phyloP scores from a whole-genome alignment of 2,888 invertebrate genomes.

The Trichogramma evanescens region DNA sequence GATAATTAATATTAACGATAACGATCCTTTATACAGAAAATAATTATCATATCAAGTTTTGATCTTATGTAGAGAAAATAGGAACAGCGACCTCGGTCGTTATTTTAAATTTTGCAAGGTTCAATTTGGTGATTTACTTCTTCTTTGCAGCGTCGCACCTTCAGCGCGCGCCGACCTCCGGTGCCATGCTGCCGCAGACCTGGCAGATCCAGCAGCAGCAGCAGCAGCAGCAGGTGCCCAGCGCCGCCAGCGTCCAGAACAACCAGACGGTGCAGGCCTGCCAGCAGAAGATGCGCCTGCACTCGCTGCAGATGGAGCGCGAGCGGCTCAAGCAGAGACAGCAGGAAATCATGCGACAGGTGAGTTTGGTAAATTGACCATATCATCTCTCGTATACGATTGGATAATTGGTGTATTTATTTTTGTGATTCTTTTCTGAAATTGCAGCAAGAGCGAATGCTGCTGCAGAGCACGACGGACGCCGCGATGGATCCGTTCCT shows the following conservation, averaged over 20 bases:
- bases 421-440: neutral
- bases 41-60: too few species aligned
- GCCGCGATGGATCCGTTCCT: conserved; percentile 72
- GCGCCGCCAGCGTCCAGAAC: conserved; percentile 51
- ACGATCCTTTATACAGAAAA: too few species aligned
- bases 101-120: neutral
- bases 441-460: conserved; percentile 65
- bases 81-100: too few species aligned
- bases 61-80: too few species aligned
- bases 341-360: conserved; percentile 83
- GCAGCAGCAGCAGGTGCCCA: conserved; percentile 33
- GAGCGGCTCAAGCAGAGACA: conserved; percentile 83
- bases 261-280: conserved; percentile 55
- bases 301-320: conserved; percentile 79
- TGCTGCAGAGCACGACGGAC: conserved; percentile 61
- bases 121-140: neutral
- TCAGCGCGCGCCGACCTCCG: conserved; percentile 54
- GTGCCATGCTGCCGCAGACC: conserved; percentile 51
- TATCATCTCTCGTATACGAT: neutral
- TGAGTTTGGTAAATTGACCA: conserved; percentile 37
- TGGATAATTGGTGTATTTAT: neutral
- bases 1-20: too few species aligned
- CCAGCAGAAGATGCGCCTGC: conserved; percentile 71
- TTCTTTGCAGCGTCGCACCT: conserved; percentile 50
- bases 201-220: conserved; percentile 49